phyloP scores from a whole-genome alignment of 2,113 vertebrate species.

The Notechis scutatus region DNA sequence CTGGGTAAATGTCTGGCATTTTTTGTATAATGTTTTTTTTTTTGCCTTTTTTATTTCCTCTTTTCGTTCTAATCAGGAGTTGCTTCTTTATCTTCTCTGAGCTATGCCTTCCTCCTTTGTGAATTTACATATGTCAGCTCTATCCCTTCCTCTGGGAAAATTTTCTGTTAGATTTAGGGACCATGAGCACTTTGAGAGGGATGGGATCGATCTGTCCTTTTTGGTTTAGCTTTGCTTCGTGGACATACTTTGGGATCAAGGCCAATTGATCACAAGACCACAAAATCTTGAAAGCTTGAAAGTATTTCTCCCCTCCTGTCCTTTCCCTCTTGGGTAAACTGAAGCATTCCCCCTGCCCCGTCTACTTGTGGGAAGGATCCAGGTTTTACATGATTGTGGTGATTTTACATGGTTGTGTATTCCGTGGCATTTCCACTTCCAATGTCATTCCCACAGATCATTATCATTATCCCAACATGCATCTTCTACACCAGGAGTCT shows the following conservation, averaged over 20 bases:
- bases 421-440: not conserved
- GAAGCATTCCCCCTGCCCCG: not conserved
- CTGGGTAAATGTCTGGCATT: too few species aligned
- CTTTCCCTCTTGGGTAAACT: not conserved
- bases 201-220: not conserved
- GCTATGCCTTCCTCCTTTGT: not conserved
- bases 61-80: too few species aligned
- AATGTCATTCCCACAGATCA: not conserved
- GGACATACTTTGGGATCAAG: not conserved
- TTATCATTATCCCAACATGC: not conserved
- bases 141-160: not conserved
- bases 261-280: not conserved
- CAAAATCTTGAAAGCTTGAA: not conserved
- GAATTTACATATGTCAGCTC: not conserved
- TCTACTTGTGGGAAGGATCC: not conserved
- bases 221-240: not conserved
- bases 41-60: too few species aligned
- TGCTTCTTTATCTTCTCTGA: too few species aligned
- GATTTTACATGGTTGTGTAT: not conserved
- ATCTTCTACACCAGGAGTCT: not conserved
- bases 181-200: not conserved
- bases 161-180: not conserved
- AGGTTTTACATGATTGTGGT: not conserved
- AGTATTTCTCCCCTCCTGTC: not conserved
- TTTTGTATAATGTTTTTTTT: too few species aligned